A percentile compares a stretch with the other conserved stretches of the same genome.
Evolutionary conservation across 2,888 invertebrate species (phyloP).

Genomic region (Rhogogaster chlorosoma): DNA sequence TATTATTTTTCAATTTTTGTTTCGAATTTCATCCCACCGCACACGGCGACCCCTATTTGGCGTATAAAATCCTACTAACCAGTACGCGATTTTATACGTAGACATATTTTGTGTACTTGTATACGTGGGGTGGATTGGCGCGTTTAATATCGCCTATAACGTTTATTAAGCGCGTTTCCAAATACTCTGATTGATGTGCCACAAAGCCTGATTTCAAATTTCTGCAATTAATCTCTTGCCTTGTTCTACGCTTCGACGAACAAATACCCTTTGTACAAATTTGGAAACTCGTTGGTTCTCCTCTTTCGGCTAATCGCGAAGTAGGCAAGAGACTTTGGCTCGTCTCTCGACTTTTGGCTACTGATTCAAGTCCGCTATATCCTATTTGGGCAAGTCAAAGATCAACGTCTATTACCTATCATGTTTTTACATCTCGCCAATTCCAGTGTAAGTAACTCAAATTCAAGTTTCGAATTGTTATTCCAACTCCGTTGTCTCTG

Average conservation of each 20-base stretch:
- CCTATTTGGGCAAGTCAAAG: neutral
- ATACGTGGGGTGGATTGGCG: neutral
- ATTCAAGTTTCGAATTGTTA: neutral
- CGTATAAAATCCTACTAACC: neutral
- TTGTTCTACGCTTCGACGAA: neutral
- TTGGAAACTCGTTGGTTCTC: neutral
- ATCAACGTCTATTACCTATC: neutral
- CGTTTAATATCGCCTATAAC: neutral
- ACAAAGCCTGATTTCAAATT: neutral
- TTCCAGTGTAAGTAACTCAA: neutral
- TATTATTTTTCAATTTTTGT: constrained; percentile 1
- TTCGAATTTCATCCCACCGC: neutral
- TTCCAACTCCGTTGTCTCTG: neutral
- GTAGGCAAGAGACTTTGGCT: neutral
- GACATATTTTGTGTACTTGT: neutral
- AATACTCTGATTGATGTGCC: neutral
- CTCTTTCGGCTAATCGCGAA: neutral
- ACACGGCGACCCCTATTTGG: constrained; percentile 25
- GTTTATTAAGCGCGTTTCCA: neutral
- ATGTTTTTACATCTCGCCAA: neutral
- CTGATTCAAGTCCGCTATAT: neutral
- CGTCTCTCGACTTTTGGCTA: neutral
- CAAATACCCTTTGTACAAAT: neutral
- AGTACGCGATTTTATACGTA: neutral
- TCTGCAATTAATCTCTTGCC: neutral